Conservation (phyloP, 2,888 invertebrate species). For the Hermodice carunculata region DNA sequence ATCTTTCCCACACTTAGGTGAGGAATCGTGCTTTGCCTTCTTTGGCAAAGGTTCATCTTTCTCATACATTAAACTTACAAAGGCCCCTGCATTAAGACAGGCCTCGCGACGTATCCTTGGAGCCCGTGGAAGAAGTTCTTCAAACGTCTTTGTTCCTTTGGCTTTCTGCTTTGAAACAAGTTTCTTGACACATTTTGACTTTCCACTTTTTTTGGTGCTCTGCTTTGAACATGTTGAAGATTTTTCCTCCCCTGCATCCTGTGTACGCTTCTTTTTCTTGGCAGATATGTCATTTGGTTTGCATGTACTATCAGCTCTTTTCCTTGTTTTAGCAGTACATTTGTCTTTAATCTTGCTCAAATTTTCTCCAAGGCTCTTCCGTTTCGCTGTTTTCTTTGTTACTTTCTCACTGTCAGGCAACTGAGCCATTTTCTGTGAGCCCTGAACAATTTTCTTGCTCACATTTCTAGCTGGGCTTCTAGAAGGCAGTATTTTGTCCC, state of each 20-base stretch:
- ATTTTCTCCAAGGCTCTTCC: too few species aligned
- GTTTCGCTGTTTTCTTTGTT: too few species aligned
- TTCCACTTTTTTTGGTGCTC: background rate
- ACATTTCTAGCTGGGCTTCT: too few species aligned
- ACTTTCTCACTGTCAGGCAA: too few species aligned
- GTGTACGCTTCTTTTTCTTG: too few species aligned
- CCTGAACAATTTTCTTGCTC: too few species aligned
- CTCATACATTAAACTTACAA: slow-evolving; percentile 35
- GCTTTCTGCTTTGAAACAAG: background rate
- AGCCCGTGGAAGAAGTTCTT: slow-evolving; percentile 20
- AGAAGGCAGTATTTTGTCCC: too few species aligned
- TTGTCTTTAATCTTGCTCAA: too few species aligned
- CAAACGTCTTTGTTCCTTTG: background rate
- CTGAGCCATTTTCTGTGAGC: too few species aligned
- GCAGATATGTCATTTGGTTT: background rate
- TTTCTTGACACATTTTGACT: background rate
- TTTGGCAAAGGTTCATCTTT: slow-evolving; percentile 15
- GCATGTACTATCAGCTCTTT: background rate
- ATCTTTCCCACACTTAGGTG: too few species aligned
- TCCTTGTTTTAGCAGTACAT: background rate
- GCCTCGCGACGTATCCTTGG: slow-evolving; percentile 37
- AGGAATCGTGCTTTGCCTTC: slow-evolving; percentile 11
- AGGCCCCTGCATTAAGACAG: slow-evolving; percentile 41
- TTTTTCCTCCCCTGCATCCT: too few species aligned
- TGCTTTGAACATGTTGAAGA: slow-evolving; percentile 1